These are phyloP conservation scores for Sciurus vulgaris DNA, from an alignment of 2,797 vertebrate genomes.

Conservation along the genomic window DNA sequence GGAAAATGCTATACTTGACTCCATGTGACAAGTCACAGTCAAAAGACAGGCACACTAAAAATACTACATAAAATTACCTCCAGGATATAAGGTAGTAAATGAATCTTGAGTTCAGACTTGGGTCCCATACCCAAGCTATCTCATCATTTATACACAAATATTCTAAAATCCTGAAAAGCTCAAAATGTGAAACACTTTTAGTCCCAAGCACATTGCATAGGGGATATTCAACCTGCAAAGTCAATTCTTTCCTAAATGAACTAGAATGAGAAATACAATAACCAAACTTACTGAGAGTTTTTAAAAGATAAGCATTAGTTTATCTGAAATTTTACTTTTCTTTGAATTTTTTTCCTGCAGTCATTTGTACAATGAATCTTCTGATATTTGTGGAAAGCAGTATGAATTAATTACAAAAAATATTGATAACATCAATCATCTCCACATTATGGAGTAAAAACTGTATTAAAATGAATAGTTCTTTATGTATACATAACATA, in stretches of 20 bases:
- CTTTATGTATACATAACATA: neutral
- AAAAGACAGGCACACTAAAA: neutral
- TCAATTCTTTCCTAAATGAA: conserved; percentile 50
- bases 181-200: neutral
- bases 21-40: neutral
- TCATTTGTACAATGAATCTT: conserved; percentile 15
- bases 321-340: conserved; percentile 1
- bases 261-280: conserved; percentile 42
- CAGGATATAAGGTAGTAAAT: neutral
- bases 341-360: neutral
- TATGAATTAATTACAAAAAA: conserved; percentile 11
- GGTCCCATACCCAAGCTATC: neutral
- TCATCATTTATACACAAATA: neutral
- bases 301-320: neutral
- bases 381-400: neutral
- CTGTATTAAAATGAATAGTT: neutral
- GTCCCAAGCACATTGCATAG: neutral
- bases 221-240: neutral
- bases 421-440: neutral
- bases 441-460: neutral
- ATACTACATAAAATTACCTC: neutral
- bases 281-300: conserved; percentile 1
- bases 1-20: neutral
- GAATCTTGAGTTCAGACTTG: neutral
- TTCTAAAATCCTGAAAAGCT: neutral